Evolutionary conservation across 2,113 vertebrate genomes (phyloP), one percentile per base, ranked within the genome.

Genomic region (Lichenostomus cassidix): DNA sequence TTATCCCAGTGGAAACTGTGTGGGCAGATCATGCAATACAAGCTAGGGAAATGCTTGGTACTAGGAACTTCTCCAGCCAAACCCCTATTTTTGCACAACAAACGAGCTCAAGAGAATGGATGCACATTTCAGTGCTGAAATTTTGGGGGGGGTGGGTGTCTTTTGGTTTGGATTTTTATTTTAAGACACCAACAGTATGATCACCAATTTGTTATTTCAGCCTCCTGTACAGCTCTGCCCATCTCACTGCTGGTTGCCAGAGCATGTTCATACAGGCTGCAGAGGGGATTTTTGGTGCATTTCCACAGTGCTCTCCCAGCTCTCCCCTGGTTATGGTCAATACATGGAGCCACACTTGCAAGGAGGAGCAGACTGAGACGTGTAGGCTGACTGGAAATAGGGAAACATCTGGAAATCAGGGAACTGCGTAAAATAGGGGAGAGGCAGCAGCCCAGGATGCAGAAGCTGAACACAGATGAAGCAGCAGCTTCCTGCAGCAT

Each of bases 361-460:
- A 59, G 64, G 29, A 56, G 11, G 50, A 69, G 42, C 67, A 79
- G n/a, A 9, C 41, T 53, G 63, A 69, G 65, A 47, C 29, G 7
- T 2, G 2, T 27, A 46, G 44, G 33, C 31, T 67, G 73, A 19
- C n/a, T 65, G 41, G 46, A 68, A 91, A 69, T 13, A 20, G 70
- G 63, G 71, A 49, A 89, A 89, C 4, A 15, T 22, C 77, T 50
- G 39, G 33, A 79, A 58, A 49, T 79, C 7, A 8, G 44, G 53
- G 58, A 65, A 35, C 56, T 41, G 58, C 53, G 76, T 84, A 37
- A 89, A 91, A 42, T 15, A 35, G 50, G 19, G 56, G 41, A 50
- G 63, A 1, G 3, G 41, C 0, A 2, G 47, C 76, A 89, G 52
- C 44, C 65, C 0, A 0, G 41, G 27, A 33, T 47, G 67, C 81